phyloP scores from a whole-genome alignment of 2,113 vertebrate genomes.

The Syrmaticus mikado region DNA sequence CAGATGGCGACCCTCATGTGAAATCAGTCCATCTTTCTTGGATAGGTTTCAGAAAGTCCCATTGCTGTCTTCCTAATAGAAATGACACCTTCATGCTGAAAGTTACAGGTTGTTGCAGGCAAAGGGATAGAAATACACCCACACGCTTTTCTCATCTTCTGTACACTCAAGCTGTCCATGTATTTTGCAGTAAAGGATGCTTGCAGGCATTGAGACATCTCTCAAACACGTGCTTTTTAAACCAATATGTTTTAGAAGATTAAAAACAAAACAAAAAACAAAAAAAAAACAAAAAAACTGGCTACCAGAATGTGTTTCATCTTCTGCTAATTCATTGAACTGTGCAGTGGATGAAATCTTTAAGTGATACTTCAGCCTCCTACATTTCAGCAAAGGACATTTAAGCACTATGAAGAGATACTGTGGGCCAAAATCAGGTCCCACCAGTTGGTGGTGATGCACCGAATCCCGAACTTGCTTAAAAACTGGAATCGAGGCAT shows the following conservation, averaged over 20 bases:
- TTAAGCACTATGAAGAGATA: background rate
- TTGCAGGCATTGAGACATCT: background rate
- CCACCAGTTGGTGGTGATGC: background rate
- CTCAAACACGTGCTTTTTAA: background rate
- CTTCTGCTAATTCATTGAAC: background rate
- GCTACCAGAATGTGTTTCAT: background rate
- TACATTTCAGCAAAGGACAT: background rate
- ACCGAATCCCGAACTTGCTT: background rate
- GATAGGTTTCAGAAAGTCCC: background rate
- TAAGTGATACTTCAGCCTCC: background rate
- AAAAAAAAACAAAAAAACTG: background rate
- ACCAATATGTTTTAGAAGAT: background rate
- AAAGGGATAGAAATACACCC: constrained; percentile 12
- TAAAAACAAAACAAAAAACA: background rate
- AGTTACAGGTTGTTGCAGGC: background rate
- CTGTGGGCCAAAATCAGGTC: background rate
- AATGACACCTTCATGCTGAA: background rate
- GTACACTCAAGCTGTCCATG: background rate
- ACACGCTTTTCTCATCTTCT: background rate
- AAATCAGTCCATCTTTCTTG: background rate
- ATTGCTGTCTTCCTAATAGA: background rate
- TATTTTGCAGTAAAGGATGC: background rate
- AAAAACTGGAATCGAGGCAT: background rate
- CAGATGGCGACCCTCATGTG: background rate
- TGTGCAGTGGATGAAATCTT: background rate